These are phyloP conservation scores for Agrochola litura DNA, from an alignment of 2,888 invertebrate genomes.

Conservation along the genomic window DNA sequence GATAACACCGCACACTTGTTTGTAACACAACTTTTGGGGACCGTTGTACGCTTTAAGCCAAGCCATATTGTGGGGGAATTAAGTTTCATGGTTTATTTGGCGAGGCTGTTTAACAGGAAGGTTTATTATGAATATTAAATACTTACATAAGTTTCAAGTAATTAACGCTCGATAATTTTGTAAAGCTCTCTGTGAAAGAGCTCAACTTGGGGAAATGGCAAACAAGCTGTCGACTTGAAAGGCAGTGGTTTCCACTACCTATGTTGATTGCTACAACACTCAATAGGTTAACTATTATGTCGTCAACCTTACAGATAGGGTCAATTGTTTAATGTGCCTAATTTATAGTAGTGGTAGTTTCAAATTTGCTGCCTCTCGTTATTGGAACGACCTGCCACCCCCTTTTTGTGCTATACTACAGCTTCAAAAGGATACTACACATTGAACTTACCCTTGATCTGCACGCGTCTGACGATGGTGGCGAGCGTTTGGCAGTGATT, in stretches of 20 bases:
- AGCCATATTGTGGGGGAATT: conserved; percentile 59
- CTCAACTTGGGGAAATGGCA: not conserved
- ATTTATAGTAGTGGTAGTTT: too few species aligned
- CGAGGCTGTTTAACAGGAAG: conserved; percentile 49
- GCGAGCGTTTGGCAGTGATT: too few species aligned
- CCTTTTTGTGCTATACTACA: too few species aligned
- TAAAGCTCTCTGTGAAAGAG: not conserved
- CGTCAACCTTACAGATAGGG: not conserved
- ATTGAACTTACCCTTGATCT: too few species aligned
- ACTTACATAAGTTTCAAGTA: conserved; percentile 13
- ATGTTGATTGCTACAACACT: not conserved
- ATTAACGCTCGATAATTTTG: conserved; percentile 23
- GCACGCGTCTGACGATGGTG: too few species aligned
- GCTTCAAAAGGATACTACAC: too few species aligned
- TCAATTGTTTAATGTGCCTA: not conserved
- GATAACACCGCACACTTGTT: conserved; percentile 76
- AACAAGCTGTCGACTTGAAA: not conserved
- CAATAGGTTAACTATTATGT: not conserved
- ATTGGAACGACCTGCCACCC: too few species aligned
- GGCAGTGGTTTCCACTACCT: not conserved
- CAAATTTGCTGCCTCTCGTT: too few species aligned
- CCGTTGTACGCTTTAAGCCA: conserved; percentile 64
- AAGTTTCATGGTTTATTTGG: conserved; percentile 61
- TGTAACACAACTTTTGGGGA: conserved; percentile 69
- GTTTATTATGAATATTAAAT: conserved; percentile 49